A percentile compares a stretch with the other conserved stretches of the same genome.
phyloP scores from a whole-genome alignment of 2,113 vertebrate genomes.

The Hyla sarda region DNA sequence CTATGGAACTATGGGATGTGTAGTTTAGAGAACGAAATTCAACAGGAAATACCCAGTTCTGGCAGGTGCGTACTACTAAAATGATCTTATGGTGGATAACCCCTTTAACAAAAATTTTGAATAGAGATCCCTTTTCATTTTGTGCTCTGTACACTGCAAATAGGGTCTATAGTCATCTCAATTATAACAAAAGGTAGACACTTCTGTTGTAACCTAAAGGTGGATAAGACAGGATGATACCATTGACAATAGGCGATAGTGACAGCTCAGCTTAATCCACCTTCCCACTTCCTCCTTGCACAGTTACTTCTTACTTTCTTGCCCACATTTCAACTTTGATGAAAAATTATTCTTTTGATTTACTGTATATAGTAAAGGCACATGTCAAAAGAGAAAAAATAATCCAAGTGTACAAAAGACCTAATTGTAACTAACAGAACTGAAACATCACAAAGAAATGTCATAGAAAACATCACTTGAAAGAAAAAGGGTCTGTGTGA shows the following conservation, averaged over 20 bases:
- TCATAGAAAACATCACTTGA: conserved; percentile 27
- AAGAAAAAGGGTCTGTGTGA: neutral
- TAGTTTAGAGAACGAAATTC: too few species aligned
- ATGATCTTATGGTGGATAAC: too few species aligned
- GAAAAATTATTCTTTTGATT: neutral
- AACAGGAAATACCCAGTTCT: too few species aligned
- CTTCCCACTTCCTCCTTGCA: neutral
- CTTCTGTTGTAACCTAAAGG: neutral
- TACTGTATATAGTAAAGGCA: neutral
- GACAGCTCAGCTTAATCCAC: neutral
- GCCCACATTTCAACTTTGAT: neutral
- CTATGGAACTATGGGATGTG: too few species aligned
- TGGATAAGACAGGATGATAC: neutral
- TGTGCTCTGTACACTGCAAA: neutral
- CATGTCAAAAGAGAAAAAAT: conserved; percentile 7
- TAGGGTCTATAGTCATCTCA: neutral
- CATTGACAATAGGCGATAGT: neutral
- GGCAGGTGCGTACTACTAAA: too few species aligned
- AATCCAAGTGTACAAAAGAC: neutral
- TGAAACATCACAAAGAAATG: conserved; percentile 9
- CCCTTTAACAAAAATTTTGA: too few species aligned
- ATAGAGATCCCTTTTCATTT: neutral
- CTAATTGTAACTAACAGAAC: neutral
- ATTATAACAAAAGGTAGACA: neutral
- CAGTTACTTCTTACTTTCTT: neutral